These are phyloP conservation scores for Acleris emargana DNA, from an alignment of 2,888 invertebrate species.

Conservation along the genomic window DNA sequence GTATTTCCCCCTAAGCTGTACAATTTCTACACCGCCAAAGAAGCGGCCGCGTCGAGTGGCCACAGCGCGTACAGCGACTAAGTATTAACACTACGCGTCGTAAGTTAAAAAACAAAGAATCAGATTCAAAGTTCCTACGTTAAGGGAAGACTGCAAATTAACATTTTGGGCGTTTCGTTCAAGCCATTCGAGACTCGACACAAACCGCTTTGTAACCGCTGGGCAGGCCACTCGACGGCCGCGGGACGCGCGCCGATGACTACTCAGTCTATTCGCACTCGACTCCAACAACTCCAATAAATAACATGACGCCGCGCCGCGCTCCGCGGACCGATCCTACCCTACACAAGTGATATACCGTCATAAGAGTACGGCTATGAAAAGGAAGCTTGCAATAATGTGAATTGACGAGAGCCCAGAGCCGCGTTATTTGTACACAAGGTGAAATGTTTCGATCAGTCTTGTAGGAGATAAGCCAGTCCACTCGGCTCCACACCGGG, in stretches of 20 bases:
- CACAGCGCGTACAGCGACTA: conserved; percentile 26
- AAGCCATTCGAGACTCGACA: conserved; percentile 4
- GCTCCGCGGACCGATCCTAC: conserved; percentile 17
- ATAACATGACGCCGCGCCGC: conserved; percentile 33
- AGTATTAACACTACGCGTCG: conserved; percentile 1
- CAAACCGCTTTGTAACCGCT: background rate
- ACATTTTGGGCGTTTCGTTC: conserved; percentile 13
- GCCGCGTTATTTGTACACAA: conserved; percentile 59
- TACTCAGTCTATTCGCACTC: conserved; percentile 65
- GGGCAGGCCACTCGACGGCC: conserved; percentile 38
- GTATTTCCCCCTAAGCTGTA: conserved; percentile 72
- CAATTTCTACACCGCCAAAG: conserved; percentile 73
- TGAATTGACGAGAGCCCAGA: conserved; percentile 75
- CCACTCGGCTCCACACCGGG: conserved; percentile 58
- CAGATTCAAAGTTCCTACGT: conserved; percentile 15
- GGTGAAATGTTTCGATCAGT: conserved; percentile 78
- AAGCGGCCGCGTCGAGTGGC: conserved; percentile 53
- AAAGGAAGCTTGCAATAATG: conserved; percentile 31
- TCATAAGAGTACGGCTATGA: conserved; percentile 29
- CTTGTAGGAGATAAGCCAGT: conserved; percentile 70
- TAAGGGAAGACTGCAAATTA: conserved; percentile 30
- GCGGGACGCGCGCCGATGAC: conserved; percentile 42
- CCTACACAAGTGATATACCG: conserved; percentile 28
- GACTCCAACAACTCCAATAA: conserved; percentile 52
- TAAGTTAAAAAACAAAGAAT: background rate